Percentiles rank a stretch among this genome's conserved stretches.
Conservation (phyloP, 2,888 invertebrate genomes). For the Synanthedon formicaeformis region DNA sequence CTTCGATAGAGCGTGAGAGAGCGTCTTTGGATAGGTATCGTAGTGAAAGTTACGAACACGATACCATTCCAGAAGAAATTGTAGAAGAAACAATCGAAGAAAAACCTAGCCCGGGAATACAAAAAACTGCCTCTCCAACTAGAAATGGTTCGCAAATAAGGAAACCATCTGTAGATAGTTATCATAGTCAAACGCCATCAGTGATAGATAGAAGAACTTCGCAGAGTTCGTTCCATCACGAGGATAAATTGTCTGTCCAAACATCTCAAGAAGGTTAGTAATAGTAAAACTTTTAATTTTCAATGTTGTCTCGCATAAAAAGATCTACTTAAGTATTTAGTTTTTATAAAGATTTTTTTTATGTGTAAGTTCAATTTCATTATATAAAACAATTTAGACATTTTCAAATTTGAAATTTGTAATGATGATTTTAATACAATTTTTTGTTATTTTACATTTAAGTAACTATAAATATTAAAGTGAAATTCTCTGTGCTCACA, state of each 20-base stretch:
- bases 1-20: constrained; percentile 45
- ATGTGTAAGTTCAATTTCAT: too few relatives aligned
- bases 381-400: too few relatives aligned
- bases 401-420: too few relatives aligned
- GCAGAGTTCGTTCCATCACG: constrained; percentile 65
- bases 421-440: too few relatives aligned
- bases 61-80: constrained; percentile 45
- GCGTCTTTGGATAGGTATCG: constrained; percentile 57
- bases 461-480: too few relatives aligned
- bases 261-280: constrained; percentile 57
- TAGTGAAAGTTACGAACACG: constrained; percentile 50
- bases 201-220: constrained; percentile 58
- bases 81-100: constrained; percentile 46
- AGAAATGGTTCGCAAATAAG: constrained; percentile 41
- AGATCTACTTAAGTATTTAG: too few relatives aligned
- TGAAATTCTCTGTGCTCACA: too few relatives aligned
- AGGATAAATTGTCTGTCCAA: constrained; percentile 63
- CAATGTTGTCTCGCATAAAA: too few relatives aligned
- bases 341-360: too few relatives aligned
- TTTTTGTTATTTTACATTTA: too few relatives aligned
- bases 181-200: constrained; percentile 58
- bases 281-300: not conserved
- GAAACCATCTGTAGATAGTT: constrained; percentile 60
- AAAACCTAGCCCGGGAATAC: constrained; percentile 33
- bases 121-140: constrained; percentile 56